Conservation (phyloP, 2,888 invertebrate species). For the Amiota minor region DNA sequence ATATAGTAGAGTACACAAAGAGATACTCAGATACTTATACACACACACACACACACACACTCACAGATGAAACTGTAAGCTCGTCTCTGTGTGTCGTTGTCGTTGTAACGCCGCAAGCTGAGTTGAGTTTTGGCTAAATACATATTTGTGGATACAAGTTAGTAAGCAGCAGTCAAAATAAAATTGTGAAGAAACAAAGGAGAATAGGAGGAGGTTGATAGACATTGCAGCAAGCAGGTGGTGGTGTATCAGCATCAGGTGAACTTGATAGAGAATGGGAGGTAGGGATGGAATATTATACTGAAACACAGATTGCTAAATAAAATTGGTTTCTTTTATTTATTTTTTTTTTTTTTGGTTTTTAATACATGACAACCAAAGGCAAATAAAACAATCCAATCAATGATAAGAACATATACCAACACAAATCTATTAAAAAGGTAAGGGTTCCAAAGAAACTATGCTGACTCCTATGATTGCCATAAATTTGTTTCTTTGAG, state of each 20-base stretch:
- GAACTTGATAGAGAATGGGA: background rate
- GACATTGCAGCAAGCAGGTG: too few relatives aligned
- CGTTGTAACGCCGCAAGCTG: constrained; percentile 62
- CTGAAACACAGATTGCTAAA: constrained; percentile 3
- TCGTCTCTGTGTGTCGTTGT: constrained; percentile 42
- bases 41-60: constrained; percentile 18
- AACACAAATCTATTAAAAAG: too few relatives aligned
- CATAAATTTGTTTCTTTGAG: too few relatives aligned
- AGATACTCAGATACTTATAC: constrained; percentile 35
- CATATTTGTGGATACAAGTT: constrained; percentile 1
- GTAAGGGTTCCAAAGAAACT: too few relatives aligned
- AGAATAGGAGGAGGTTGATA: too few relatives aligned
- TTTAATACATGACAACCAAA: constrained; percentile 20
- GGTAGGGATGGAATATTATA: background rate
- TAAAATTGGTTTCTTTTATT: constrained; percentile 9
- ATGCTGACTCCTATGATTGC: too few relatives aligned
- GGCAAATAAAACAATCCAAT: background rate
- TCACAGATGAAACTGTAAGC: background rate
- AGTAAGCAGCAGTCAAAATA: too few relatives aligned
- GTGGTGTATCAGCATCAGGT: too few relatives aligned
- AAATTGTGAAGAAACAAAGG: too few relatives aligned
- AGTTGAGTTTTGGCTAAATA: constrained; percentile 55
- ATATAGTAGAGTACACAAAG: constrained; percentile 55
- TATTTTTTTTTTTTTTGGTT: background rate
- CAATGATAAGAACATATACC: too few relatives aligned